Conservation (phyloP, 2,888 invertebrate species). For the Aromia moschata region DNA sequence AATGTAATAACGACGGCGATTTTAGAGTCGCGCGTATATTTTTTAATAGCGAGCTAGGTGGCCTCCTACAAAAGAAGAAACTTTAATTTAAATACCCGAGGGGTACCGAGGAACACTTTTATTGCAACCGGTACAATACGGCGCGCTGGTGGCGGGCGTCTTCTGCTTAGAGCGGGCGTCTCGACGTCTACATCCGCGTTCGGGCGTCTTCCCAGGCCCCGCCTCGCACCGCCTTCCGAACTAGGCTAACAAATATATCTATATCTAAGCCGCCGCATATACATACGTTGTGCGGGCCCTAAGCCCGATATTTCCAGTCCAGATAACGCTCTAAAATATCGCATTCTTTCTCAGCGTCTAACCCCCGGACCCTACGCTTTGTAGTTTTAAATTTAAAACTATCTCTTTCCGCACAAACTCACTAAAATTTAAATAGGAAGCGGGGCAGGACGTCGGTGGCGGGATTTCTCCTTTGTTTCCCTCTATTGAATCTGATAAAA, state of each 20-base stretch:
- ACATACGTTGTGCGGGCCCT: conserved; percentile 40
- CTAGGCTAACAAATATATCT: conserved; percentile 57
- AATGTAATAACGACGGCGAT: no score
- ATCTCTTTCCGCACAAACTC: conserved; percentile 51
- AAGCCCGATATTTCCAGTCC: conserved; percentile 53
- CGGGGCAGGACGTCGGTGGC: no score
- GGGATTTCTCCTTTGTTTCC: conserved; percentile 53
- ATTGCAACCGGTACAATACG: conserved; percentile 29
- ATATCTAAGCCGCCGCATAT: conserved; percentile 38
- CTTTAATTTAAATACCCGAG: conserved; percentile 10
- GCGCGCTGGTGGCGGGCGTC: conserved; percentile 39
- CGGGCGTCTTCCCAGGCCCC: conserved; percentile 57
- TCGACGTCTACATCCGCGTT: conserved; percentile 50
- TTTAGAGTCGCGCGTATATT: no score
- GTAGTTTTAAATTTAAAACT: conserved; percentile 55
- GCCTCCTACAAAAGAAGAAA: no score
- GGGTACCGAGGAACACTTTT: conserved; percentile 8
- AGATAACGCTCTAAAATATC: conserved; percentile 61
- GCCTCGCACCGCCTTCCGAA: conserved; percentile 60
- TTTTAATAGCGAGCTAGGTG: no score
- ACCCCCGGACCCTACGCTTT: conserved; percentile 51
- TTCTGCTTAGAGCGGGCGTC: conserved; percentile 43
- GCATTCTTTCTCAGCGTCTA: conserved; percentile 57
- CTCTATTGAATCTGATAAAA: conserved; percentile 53
- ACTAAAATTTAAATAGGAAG: conserved; percentile 55